Base-by-base conservation (phyloP, 2,113 vertebrate species). In the Raja brachyura region DNA sequence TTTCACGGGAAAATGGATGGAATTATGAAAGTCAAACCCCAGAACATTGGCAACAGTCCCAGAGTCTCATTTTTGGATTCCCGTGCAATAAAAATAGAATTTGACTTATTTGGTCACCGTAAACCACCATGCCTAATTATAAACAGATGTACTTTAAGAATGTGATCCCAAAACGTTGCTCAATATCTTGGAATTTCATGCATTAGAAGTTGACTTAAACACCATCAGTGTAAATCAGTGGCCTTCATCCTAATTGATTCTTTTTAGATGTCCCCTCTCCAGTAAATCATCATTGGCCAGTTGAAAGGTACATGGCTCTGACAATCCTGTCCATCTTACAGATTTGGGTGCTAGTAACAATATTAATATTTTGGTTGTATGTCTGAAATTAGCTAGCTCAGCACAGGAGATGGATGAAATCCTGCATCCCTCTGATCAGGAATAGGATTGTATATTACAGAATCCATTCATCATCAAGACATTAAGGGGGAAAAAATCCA, bases 61-160 rank as follows among this genome's bases (percentile, higher is more conserved):
- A 88, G 59, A 88, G 59, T 66, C 59, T n/a, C 83, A 88, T 88
- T 63, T 88, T 88, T 66, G 83, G 83, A 88, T 63, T 88, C 83
- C 83, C 83, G 31, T 88, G 83, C 83, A 88, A 88, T 88, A 88
- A 88, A 88, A 88, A 66, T 88, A 66, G 59, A 88, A 88, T 88
- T 63, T 88, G 83, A 88, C 83, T 63, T 88, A 88, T 88, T 88
- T 88, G 83, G 83, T 88, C 83, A 88, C 83, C n/a, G 13, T 88
- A 88, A 63, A 88, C 59, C 83, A 88, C 28, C 28, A n/a, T 88
- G 59, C 28, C 56, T 88, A 88, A 88, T 88, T 88, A 31, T 88
- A 16, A 88, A 88, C 83, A 88, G 59, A 88, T 88, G 83, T 63
- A 88, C 61, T 88, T 88, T 63, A 13, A 61, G 83, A 88, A 66